A percentile compares a stretch with the other conserved stretches of the same genome.
Conservation (phyloP, 2,888 invertebrate species). For the Patella caerulea region DNA sequence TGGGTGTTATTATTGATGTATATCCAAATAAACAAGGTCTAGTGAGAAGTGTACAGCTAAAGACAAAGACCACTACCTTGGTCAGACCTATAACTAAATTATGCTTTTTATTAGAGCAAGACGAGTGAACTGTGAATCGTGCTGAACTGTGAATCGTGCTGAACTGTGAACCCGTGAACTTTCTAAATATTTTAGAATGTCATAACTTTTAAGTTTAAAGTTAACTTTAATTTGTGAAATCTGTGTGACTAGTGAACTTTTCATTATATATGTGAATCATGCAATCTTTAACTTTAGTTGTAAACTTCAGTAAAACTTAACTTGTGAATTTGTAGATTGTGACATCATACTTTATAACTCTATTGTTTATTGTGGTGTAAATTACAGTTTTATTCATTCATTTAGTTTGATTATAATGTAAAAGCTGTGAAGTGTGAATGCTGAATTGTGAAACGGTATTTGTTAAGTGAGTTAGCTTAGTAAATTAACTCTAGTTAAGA, state of each 20-base stretch:
- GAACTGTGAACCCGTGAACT: not conserved
- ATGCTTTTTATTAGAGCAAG: not conserved
- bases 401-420: not conserved
- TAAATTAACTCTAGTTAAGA: not conserved
- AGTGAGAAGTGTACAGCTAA: conserved; percentile 15
- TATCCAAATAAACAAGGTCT: conserved; percentile 20
- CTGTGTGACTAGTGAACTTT: too few species aligned
- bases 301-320: too few species aligned
- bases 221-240: too few species aligned
- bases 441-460: too few species aligned
- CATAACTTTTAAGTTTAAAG: too few species aligned
- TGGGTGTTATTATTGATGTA: conserved; percentile 15
- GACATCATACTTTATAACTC: too few species aligned
- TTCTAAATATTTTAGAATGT: too few species aligned
- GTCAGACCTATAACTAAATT: conserved; percentile 13
- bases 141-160: too few species aligned
- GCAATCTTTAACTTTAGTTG: too few species aligned
- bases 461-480: not conserved
- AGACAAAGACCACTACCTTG: conserved; percentile 2
- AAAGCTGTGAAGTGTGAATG: not conserved
- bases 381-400: not conserved
- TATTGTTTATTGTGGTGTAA: too few species aligned
- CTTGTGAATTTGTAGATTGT: too few species aligned
- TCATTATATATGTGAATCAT: too few species aligned
- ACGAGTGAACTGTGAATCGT: not conserved